Base-by-base conservation (phyloP, 2,888 invertebrate species). In the Pyrrhosoma nymphula region DNA sequence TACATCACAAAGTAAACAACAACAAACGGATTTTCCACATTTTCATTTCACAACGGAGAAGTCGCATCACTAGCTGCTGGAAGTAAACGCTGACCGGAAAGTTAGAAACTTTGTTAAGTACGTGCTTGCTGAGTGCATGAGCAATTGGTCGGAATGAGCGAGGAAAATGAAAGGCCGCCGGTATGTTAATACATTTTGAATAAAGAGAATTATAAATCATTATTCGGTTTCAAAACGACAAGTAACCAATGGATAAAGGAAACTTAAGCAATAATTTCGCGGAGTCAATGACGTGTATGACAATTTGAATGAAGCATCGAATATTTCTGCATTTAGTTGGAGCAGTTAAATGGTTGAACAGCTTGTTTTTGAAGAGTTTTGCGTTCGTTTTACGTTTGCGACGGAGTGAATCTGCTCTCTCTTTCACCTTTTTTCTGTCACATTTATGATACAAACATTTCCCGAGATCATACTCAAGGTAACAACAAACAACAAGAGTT, bases 1-100 rank as follows among this genome's bases (percentile, higher is more conserved):
- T 89, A n/a, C 56, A 89, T 88, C 89, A 82, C 35, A 30, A 16
- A n/a, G 89, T 89, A 89, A 89, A 89, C 89, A 89, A 89, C 47
- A 89, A 89, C 89, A 89, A 26, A 56, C 47, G 89, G 56, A n/a
- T 89, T 89, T 89, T 89, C n/a, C n/a, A 89, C 89, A 12, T 12
- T 55, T 89, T 56, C 47, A 55, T 89, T n/a, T 47, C 56, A 55
- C 55, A 47, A 56, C 55, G 14, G 89, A n/a, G 10, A 16, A 56
- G 35, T 39, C 23, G 20, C 8, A 88, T 47, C 47, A 3, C 23
- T 23, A 89, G 20, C 8, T 89, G 47, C 55, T 56, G 56, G 55
- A 26, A 23, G n/a, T 89, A 55, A 26, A 18, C 47, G n/a, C 47
- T n/a, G 56, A 23, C 26, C 14, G 26, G 47, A 56, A 89, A 89